A percentile compares a stretch with the other conserved stretches of the same genome.
Evolutionary conservation across 2,888 invertebrate species (phyloP).

Genomic region (Baronia brevicornis): DNA sequence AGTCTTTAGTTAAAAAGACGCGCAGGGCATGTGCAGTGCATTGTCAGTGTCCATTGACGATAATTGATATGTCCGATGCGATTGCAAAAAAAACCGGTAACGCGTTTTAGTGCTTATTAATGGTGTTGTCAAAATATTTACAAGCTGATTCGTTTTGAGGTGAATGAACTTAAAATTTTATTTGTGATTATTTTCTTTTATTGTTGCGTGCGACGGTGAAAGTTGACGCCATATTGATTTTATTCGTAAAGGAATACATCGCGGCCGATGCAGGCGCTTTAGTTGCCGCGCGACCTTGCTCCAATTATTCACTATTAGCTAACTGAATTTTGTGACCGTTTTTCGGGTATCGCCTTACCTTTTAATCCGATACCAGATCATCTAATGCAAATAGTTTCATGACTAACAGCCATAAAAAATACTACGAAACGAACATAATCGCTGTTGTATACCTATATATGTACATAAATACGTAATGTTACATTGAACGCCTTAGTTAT

Average conservation of each 20-base stretch:
- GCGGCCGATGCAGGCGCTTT: constrained; percentile 43
- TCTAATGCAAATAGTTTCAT: constrained; percentile 16
- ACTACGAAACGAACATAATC: constrained; percentile 4
- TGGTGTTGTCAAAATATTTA: constrained; percentile 26
- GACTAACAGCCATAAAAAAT: constrained; percentile 5
- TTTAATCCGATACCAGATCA: constrained; percentile 11
- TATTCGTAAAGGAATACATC: constrained; percentile 49
- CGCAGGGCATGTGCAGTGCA: constrained; percentile 40
- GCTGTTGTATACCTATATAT: constrained; percentile 8
- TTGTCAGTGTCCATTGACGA: constrained; percentile 32
- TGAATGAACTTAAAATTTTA: constrained; percentile 26
- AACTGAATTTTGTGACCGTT: constrained; percentile 26
- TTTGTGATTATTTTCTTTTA: constrained; percentile 23
- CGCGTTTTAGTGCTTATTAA: constrained; percentile 17
- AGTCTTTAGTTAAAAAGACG: constrained; percentile 48
- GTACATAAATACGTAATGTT: too few species aligned
- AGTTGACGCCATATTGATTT: constrained; percentile 59
- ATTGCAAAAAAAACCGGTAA: constrained; percentile 9
- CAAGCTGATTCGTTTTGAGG: constrained; percentile 64
- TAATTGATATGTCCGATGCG: constrained; percentile 28
- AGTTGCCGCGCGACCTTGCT: constrained; percentile 50
- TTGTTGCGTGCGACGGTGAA: constrained; percentile 31
- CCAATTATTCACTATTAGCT: constrained; percentile 46
- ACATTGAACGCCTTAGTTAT: too few species aligned
- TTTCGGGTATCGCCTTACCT: constrained; percentile 22